Conservation (phyloP, 2,888 invertebrate species). For the Bellardia bayeri region DNA sequence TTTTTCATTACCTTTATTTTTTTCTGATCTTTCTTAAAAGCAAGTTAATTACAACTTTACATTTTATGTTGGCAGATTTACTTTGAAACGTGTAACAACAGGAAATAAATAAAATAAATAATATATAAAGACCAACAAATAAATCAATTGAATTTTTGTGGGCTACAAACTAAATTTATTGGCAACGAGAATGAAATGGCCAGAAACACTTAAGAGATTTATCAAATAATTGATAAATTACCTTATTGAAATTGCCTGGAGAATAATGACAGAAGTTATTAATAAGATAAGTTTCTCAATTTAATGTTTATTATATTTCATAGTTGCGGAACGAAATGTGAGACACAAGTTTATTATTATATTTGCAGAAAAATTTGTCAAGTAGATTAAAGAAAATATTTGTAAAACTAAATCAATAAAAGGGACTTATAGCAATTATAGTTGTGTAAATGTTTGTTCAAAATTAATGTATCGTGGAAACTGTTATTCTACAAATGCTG, state of each 20-base stretch:
- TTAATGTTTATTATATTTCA: neutral
- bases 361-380: too few species aligned
- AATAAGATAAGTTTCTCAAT: slow-evolving; percentile 2
- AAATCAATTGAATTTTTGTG: slow-evolving; percentile 23
- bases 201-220: slow-evolving; percentile 34
- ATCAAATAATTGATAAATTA: slow-evolving; percentile 46
- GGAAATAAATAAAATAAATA: neutral
- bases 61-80: slow-evolving; percentile 54
- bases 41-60: slow-evolving; percentile 38
- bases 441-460: too few species aligned
- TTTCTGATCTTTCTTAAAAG: neutral
- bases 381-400: neutral
- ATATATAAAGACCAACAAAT: neutral
- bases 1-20: slow-evolving; percentile 11
- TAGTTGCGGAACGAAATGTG: neutral
- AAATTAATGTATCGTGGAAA: too few species aligned
- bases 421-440: neutral
- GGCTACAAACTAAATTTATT: neutral
- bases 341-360: too few species aligned
- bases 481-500: too few species aligned
- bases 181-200: slow-evolving; percentile 1
- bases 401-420: neutral
- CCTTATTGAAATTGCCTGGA: neutral
- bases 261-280: slow-evolving; percentile 13
- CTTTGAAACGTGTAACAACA: slow-evolving; percentile 6